Evolutionary conservation across 2,888 invertebrate genomes (phyloP).

Genomic region (Archips crataeganus): DNA sequence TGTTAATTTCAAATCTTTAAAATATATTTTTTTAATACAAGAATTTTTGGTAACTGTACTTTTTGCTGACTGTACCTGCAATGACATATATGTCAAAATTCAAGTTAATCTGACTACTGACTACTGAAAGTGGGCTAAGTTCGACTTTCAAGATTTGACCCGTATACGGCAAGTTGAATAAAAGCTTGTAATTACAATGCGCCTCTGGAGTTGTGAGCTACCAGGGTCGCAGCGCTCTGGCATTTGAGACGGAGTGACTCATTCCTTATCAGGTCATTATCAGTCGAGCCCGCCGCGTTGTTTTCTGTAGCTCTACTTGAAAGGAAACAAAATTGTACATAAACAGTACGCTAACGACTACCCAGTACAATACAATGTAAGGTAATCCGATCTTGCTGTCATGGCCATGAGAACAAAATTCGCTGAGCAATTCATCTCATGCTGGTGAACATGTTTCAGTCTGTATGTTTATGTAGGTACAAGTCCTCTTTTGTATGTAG

Average conservation of each 20-base stretch:
- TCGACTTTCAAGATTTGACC: too few species aligned
- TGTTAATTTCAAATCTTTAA: too few species aligned
- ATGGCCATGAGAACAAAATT: conserved; percentile 10
- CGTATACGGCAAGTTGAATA: too few species aligned
- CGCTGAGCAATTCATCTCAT: neutral
- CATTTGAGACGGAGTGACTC: conserved; percentile 3
- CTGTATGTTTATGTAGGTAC: too few species aligned
- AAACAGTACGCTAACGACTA: neutral
- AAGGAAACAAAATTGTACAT: conserved; percentile 7
- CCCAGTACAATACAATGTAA: conserved; percentile 5
- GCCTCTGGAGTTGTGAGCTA: too few species aligned
- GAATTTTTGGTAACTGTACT: too few species aligned
- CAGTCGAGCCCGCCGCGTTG: conserved; percentile 1
- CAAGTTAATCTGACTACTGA: too few species aligned
- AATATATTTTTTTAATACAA: too few species aligned
- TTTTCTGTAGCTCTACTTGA: neutral
- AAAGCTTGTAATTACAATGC: neutral
- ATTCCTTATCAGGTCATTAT: conserved; percentile 4
- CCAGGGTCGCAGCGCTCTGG: neutral
- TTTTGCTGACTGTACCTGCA: too few species aligned
- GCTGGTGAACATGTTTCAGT: neutral
- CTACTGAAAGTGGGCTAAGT: too few species aligned
- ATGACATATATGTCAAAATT: too few species aligned
- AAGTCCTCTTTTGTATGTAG: too few species aligned
- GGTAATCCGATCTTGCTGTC: conserved; percentile 1